Conservation (phyloP, 2,888 invertebrate species). For the Dastarcus helophoroides region DNA sequence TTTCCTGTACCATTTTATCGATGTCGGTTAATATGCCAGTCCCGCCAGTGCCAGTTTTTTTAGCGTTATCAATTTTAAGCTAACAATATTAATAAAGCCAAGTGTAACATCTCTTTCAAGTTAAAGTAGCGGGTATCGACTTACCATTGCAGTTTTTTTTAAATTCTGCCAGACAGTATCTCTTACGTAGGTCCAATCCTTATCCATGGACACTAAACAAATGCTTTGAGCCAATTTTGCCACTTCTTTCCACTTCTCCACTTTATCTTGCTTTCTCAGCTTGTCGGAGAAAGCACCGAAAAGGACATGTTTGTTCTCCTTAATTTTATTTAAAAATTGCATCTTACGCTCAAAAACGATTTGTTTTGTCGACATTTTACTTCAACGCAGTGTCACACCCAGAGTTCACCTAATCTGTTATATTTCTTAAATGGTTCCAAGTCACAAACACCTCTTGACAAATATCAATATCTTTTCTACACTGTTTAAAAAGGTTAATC, state of each 20-base stretch:
- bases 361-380: conserved; percentile 7
- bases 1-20: conserved; percentile 10
- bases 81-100: conserved; percentile 7
- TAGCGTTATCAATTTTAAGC: conserved; percentile 11
- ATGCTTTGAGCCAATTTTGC: no score
- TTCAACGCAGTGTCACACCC: no score
- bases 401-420: neutral
- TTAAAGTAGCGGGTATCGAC: conserved; percentile 7
- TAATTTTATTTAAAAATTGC: conserved; percentile 11
- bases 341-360: conserved; percentile 11
- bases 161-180: conserved; percentile 12
- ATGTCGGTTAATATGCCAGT: conserved; percentile 10
- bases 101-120: conserved; percentile 8
- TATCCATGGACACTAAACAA: conserved; percentile 9
- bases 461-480: neutral
- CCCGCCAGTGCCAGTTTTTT: conserved; percentile 11
- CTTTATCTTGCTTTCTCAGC: conserved; percentile 11
- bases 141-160: conserved; percentile 10
- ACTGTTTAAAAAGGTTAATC: neutral
- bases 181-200: conserved; percentile 10
- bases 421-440: neutral
- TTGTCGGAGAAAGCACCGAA: conserved; percentile 12
- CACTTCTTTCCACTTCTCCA: conserved; percentile 11
- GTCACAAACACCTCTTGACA: neutral
- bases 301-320: conserved; percentile 11